Evolutionary conservation across 1,140 invertebrate species (phyloP).

Genomic region (Sitobion miscanthi): DNA sequence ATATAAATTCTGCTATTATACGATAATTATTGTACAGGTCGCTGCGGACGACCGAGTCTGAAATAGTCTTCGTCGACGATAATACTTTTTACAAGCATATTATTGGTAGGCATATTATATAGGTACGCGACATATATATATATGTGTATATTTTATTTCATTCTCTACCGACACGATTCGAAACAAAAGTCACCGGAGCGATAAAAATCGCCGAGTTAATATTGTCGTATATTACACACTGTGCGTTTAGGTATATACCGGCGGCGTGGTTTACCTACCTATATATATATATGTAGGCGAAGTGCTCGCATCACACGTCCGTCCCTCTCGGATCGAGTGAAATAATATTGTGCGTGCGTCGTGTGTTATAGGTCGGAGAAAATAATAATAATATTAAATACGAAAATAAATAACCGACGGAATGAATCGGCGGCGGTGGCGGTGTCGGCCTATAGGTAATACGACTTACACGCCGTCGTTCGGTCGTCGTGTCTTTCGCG

Average conservation of each 20-base stretch:
- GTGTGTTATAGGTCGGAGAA: not conserved
- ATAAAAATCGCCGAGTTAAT: not conserved
- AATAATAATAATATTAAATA: not conserved
- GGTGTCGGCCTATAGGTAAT: not conserved
- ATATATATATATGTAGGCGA: not conserved
- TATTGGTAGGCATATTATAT: no score
- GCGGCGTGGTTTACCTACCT: not conserved
- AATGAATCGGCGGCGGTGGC: not conserved
- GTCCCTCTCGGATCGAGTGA: not conserved
- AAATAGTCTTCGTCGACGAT: no score
- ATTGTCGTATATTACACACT: not conserved
- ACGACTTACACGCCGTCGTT: not conserved
- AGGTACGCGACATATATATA: not conserved
- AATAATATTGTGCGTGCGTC: not conserved
- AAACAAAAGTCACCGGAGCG: not conserved
- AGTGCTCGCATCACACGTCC: not conserved
- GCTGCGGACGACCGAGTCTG: no score
- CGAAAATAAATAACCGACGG: not conserved
- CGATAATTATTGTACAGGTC: no score
- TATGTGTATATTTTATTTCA: not conserved
- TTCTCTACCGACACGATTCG: not conserved
- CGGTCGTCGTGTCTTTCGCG: conserved; percentile 5
- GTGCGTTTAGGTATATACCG: not conserved
- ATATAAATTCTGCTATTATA: no score
- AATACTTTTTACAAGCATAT: no score